These are phyloP conservation scores for Mergus octosetaceus DNA, from an alignment of 2,797 vertebrate species.

Conservation along the genomic window DNA sequence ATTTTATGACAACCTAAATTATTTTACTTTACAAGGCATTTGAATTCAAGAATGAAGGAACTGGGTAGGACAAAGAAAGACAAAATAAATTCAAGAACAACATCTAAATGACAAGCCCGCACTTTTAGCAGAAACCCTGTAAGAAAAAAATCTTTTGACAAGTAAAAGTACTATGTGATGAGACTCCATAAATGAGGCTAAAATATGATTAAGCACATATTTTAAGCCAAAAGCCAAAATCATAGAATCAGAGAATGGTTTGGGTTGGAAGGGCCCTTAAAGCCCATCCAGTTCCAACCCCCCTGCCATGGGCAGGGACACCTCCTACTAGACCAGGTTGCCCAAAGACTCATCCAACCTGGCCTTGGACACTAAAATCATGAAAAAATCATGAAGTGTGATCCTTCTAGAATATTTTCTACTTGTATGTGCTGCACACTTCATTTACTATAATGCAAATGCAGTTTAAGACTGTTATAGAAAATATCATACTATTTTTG, in stretches of 20 bases:
- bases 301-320: too few relatives aligned
- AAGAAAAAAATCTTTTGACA: neutral
- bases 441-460: neutral
- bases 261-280: too few relatives aligned
- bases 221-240: neutral
- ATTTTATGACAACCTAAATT: neutral
- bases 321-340: too few relatives aligned
- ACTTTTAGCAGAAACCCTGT: neutral
- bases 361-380: neutral
- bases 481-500: neutral
- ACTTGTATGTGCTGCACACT: neutral
- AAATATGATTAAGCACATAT: neutral
- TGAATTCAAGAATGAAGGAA: neutral
- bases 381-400: neutral
- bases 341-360: too few relatives aligned
- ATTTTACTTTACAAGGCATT: neutral
- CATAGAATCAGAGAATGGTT: neutral
- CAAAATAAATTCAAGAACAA: neutral
- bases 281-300: too few relatives aligned
- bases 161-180: neutral
- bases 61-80: neutral
- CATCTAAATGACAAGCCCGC: neutral
- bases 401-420: neutral
- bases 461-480: neutral
- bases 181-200: neutral